Percentiles rank a stretch among this genome's conserved stretches.
These are phyloP conservation scores for Abrostola tripartita DNA, from an alignment of 2,888 invertebrate species.

Conservation along the genomic window DNA sequence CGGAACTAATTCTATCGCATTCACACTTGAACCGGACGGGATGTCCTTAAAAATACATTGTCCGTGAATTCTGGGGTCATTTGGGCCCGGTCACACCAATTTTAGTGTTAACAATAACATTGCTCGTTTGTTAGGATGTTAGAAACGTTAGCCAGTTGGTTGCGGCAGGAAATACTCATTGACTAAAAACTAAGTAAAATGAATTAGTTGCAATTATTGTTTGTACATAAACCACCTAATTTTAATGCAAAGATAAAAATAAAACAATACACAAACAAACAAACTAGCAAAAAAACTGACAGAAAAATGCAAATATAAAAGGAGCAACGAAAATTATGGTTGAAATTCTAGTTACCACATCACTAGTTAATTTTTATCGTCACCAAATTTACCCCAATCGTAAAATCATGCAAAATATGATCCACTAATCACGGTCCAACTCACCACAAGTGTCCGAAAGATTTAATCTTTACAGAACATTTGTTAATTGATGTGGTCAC, in stretches of 20 bases:
- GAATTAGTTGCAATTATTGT: neutral
- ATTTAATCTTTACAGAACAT: slow-evolving; percentile 68
- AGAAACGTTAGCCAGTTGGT: neutral
- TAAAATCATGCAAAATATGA: slow-evolving; percentile 48
- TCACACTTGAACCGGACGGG: slow-evolving; percentile 80
- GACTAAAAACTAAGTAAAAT: neutral
- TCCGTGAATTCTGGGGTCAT: slow-evolving; percentile 83
- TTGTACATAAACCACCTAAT: neutral
- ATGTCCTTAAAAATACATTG: slow-evolving; percentile 84
- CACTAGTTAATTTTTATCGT: no score
- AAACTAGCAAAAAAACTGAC: no score
- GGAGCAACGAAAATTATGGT: no score
- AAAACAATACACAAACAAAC: no score
- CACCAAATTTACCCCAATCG: neutral
- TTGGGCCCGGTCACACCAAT: slow-evolving; percentile 80
- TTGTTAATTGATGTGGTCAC: slow-evolving; percentile 67
- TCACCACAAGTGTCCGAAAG: slow-evolving; percentile 44
- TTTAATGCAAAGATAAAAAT: neutral
- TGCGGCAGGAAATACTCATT: neutral
- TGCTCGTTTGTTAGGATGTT: slow-evolving; percentile 31
- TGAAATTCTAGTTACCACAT: no score
- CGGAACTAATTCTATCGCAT: slow-evolving; percentile 83
- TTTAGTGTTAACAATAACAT: slow-evolving; percentile 68
- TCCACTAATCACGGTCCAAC: slow-evolving; percentile 31
- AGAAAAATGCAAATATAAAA: no score